These are phyloP conservation scores for Alloplasta piceator DNA, from an alignment of 2,888 invertebrate species.

Conservation along the genomic window DNA sequence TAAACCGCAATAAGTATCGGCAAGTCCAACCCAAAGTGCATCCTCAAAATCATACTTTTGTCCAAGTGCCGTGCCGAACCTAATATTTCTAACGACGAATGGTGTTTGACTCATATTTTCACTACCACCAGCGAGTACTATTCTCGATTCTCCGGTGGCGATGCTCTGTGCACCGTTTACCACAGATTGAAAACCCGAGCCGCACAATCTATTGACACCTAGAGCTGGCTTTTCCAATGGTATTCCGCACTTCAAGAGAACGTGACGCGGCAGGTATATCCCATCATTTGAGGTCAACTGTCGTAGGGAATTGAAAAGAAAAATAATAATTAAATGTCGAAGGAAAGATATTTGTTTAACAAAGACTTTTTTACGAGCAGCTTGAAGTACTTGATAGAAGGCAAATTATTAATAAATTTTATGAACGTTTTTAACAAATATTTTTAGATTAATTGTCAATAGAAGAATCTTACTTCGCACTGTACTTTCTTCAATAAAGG, in stretches of 20 bases:
- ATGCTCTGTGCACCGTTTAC: conserved; percentile 97
- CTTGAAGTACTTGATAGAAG: no score
- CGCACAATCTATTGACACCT: conserved; percentile 96
- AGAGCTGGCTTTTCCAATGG: conserved; percentile 93
- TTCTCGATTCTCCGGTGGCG: conserved; percentile 90
- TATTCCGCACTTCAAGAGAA: conserved; percentile 92
- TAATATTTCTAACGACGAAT: conserved; percentile 91
- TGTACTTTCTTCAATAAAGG: no score
- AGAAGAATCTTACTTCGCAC: no score
- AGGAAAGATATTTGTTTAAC: no score
- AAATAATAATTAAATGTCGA: conserved; percentile 19
- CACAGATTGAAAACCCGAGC: conserved; percentile 98
- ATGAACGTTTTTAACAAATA: no score
- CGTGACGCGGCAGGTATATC: conserved; percentile 93
- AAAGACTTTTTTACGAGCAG: no score
- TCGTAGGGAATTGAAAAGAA: conserved; percentile 15
- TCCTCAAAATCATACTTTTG: conserved; percentile 92
- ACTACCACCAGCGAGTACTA: conserved; percentile 95
- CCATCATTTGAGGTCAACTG: conserved; percentile 88
- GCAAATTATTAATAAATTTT: no score
- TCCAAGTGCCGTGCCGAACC: conserved; percentile 96
- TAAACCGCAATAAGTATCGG: conserved; percentile 94
- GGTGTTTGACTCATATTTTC: conserved; percentile 99
- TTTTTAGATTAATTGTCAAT: no score
- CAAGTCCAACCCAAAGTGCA: conserved; percentile 93